Evolutionary conservation across 2,113 vertebrate species (phyloP).

Genomic region (Dasyurus viverrinus): DNA sequence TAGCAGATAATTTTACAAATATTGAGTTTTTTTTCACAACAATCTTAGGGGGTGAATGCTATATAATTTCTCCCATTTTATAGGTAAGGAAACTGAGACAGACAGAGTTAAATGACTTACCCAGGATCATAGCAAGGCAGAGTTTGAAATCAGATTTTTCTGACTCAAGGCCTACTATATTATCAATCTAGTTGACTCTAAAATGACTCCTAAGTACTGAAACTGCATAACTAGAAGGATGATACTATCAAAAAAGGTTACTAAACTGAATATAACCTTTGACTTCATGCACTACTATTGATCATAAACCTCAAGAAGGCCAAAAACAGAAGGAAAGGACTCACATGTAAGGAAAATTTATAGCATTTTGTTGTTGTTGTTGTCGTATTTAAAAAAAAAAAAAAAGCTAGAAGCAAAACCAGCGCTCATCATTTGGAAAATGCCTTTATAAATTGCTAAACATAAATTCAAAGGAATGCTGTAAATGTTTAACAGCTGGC

Average conservation of each 20-base stretch:
- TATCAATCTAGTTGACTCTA: not conserved
- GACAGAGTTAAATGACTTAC: not conserved
- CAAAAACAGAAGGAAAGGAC: not conserved
- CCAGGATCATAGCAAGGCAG: not conserved
- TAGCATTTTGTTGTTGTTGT: not conserved
- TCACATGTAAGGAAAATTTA: not conserved
- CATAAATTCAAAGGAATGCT: not conserved
- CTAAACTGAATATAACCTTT: not conserved
- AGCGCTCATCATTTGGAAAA: not conserved
- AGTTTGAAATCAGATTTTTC: not conserved
- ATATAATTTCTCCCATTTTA: not conserved
- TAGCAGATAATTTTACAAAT: not conserved
- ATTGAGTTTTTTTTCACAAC: not conserved
- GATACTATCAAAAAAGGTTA: not conserved
- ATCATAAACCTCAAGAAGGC: not conserved
- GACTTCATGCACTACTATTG: not conserved
- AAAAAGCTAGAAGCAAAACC: not conserved
- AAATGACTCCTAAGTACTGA: not conserved
- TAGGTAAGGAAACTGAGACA: not conserved
- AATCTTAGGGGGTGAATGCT: not conserved
- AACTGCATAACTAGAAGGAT: not conserved
- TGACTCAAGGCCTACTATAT: not conserved
- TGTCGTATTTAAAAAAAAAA: not conserved
- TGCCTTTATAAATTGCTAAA: not conserved
- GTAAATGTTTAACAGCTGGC: not conserved